Conservation (phyloP, 2,113 vertebrate genomes). For the Pao palembangensis region DNA sequence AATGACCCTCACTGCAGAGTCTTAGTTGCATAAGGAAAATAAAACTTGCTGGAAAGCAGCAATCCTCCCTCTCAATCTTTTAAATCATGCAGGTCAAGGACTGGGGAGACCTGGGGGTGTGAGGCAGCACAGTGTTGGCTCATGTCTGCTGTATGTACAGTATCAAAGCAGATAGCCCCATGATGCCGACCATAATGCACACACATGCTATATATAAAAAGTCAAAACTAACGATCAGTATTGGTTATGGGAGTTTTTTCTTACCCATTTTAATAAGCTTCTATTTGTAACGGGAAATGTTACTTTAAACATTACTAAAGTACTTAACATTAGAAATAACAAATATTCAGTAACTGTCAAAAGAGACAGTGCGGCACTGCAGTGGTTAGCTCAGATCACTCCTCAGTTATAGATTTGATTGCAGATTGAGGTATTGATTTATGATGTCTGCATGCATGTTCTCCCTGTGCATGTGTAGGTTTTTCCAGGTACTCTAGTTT, state of each 20-base stretch:
- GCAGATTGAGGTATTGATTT: no score
- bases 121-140: constrained; percentile 61
- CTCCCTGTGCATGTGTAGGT: no score
- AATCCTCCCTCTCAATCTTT: constrained; percentile 54
- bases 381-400: no score
- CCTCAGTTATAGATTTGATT: no score
- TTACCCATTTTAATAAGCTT: constrained; percentile 25
- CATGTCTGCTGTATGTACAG: constrained; percentile 65
- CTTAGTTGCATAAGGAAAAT: constrained; percentile 27
- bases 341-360: neutral
- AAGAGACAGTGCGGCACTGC: no score
- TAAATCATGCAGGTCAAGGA: constrained; percentile 75
- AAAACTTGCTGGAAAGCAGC: constrained; percentile 63
- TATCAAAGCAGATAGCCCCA: constrained; percentile 76
- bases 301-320: neutral
- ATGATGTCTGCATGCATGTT: no score
- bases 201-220: constrained; percentile 56
- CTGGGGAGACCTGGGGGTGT: constrained; percentile 59
- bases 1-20: constrained; percentile 62
- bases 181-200: constrained; percentile 70
- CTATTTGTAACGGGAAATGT: neutral
- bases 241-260: constrained; percentile 52
- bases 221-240: constrained; percentile 39
- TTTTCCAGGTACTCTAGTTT: no score
- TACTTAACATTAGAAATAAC: no score